These are phyloP conservation scores for Erpobdella octoculata DNA, from an alignment of 2,888 invertebrate species.

Conservation along the genomic window DNA sequence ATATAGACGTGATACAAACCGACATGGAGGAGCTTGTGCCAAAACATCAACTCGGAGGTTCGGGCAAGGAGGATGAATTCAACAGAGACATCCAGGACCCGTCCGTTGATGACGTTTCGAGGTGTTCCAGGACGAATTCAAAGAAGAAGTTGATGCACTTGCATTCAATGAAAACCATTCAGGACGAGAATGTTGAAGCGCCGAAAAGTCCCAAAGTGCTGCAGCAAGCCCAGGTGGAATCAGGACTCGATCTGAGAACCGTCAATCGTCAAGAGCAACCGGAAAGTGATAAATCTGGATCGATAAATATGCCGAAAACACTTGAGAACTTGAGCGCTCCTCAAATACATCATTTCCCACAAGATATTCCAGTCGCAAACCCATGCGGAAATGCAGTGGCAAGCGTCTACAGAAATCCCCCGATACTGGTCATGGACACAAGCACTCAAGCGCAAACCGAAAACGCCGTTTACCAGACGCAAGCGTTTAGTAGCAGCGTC, in stretches of 20 bases:
- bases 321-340: too few relatives aligned
- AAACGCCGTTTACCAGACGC: background rate
- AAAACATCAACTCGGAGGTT: constrained; percentile 2
- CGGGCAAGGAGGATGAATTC: background rate
- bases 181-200: background rate
- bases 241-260: too few relatives aligned
- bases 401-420: too few relatives aligned
- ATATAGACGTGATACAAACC: background rate
- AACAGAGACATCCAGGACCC: background rate
- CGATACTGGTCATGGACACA: background rate
- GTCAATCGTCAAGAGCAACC: too few relatives aligned
- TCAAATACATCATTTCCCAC: too few relatives aligned
- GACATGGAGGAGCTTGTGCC: constrained; percentile 16
- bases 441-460: background rate
- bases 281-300: too few relatives aligned
- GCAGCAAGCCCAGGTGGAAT: background rate
- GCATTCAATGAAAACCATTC: constrained; percentile 20
- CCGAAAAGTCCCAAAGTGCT: background rate
- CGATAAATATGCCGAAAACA: too few relatives aligned
- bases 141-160: constrained; percentile 26
- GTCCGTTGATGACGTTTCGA: background rate
- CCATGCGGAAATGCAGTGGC: too few relatives aligned
- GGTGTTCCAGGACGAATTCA: constrained; percentile 20
- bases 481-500: background rate
- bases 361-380: too few relatives aligned